Base-by-base conservation (phyloP, 2,797 vertebrate species). In the Agapornis canus region DNA sequence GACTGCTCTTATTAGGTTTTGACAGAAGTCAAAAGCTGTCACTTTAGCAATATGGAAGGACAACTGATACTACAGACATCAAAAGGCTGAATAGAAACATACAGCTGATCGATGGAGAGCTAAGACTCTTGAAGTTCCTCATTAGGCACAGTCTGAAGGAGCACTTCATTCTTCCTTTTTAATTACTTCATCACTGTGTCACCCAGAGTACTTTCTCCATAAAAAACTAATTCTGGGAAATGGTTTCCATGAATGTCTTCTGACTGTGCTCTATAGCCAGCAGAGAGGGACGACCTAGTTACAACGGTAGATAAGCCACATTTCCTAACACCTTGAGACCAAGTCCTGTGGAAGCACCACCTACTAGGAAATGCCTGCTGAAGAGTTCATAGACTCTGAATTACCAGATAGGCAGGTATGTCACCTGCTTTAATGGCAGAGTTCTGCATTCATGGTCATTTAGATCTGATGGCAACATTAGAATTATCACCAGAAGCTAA, bases 281-380 rank as follows among this genome's bases (percentile, higher is more conserved):
- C 2, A 59, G 49, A 73, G 26, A 68, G 13, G 23, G 39, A 13
- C 0, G 0, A 63, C 39, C 52, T 40, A 23, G 8, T 47, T 35
- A 27, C 5, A 32, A 14, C 21, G 59, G 54, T 25, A 4, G 0
- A 10, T 14, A 37, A 75, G 11, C 14, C 3, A 3, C 35, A 1
- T 25, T 43, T 70, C 42, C 71, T 42, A 19, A 59, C 75, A 32
- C 43, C 31, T 39, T 35, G 27, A 1, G 5, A 60, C 11, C 43
- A 45, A 57, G 31, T n/a, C 13, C 31, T 59, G 0, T 2, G 2
- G 54, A 31, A 57, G 8, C 11, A 32, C 56, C 3, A 16, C 22
- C 31, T 2, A 1, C 31, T 45, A 52, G 59, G 45, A 86, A 93
- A 73, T 0, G 2, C 29, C n/a, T 35, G 9, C 37, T 89, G 23